phyloP scores from a whole-genome alignment of 2,888 invertebrate genomes.

The Drosophila antonietae region DNA sequence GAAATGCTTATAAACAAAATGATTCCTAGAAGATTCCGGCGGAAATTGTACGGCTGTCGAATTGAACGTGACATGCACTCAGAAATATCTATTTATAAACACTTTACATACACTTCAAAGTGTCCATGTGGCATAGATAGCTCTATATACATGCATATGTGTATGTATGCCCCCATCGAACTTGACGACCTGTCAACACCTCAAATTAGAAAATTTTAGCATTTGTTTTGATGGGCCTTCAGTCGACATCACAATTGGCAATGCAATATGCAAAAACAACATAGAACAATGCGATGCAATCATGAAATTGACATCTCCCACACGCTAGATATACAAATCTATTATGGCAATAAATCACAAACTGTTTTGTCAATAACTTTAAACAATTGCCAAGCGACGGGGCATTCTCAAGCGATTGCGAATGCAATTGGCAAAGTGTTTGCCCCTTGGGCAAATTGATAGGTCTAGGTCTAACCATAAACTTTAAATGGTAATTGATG shows the following conservation, averaged over 20 bases:
- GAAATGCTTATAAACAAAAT: slow-evolving; percentile 19
- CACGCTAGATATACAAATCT: slow-evolving; percentile 44
- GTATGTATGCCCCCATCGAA: neutral
- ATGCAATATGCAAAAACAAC: slow-evolving; percentile 23
- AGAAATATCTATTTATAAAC: slow-evolving; percentile 41
- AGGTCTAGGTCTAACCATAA: slow-evolving; percentile 5
- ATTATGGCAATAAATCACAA: slow-evolving; percentile 55
- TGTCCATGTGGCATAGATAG: slow-evolving; percentile 7
- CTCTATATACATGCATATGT: neutral
- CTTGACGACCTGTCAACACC: slow-evolving; percentile 64
- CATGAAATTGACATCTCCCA: slow-evolving; percentile 28
- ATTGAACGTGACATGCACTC: slow-evolving; percentile 57
- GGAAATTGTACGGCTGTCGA: slow-evolving; percentile 32
- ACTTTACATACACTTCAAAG: slow-evolving; percentile 12
- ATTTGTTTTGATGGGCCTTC: slow-evolving; percentile 62
- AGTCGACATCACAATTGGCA: slow-evolving; percentile 44
- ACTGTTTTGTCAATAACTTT: slow-evolving; percentile 70
- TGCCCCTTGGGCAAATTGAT: neutral
- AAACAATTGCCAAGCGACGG: slow-evolving; percentile 9
- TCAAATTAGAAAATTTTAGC: slow-evolving; percentile 40
- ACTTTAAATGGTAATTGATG: slow-evolving; percentile 10
- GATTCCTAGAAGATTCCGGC: slow-evolving; percentile 37
- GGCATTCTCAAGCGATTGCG: too few relatives aligned
- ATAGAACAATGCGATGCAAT: slow-evolving; percentile 52
- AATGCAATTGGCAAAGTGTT: slow-evolving; percentile 7